Percentiles rank a stretch among this genome's conserved stretches.
phyloP scores from a whole-genome alignment of 2,888 invertebrate species.

The Cerastis rubricosa region DNA sequence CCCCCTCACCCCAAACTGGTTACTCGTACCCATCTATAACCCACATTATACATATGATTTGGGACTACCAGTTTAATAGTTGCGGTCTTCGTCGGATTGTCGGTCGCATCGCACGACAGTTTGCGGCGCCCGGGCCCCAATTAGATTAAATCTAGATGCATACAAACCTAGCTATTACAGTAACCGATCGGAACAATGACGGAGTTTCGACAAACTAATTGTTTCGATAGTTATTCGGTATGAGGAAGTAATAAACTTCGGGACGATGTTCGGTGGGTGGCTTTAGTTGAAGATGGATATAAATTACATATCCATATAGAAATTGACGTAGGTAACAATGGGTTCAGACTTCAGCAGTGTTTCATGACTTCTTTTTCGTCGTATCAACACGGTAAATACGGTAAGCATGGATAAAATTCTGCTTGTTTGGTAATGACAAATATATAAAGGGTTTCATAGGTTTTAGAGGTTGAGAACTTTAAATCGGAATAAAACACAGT shows the following conservation, averaged over 20 bases:
- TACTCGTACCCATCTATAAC: slow-evolving; percentile 20
- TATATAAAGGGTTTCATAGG: not conserved
- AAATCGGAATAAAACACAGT: not conserved
- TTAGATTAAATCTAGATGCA: slow-evolving; percentile 66
- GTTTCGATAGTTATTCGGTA: slow-evolving; percentile 59
- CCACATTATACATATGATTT: slow-evolving; percentile 60
- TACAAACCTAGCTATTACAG: slow-evolving; percentile 53
- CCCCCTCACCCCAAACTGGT: slow-evolving; percentile 28
- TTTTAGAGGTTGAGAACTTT: no score
- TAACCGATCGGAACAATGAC: slow-evolving; percentile 60
- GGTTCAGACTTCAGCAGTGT: not conserved
- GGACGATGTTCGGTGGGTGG: slow-evolving; percentile 21
- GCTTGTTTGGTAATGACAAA: not conserved
- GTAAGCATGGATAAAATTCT: not conserved
- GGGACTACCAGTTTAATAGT: slow-evolving; percentile 58
- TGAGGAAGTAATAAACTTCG: slow-evolving; percentile 62
- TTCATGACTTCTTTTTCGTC: not conserved
- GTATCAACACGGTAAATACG: not conserved
- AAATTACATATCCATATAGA: not conserved
- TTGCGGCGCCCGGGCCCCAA: slow-evolving; percentile 56
- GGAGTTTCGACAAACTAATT: slow-evolving; percentile 61
- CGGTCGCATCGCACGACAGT: slow-evolving; percentile 63
- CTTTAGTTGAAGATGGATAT: slow-evolving; percentile 10
- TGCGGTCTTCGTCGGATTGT: slow-evolving; percentile 63
- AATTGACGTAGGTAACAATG: not conserved